Evolutionary conservation across 2,888 invertebrate genomes (phyloP), one percentile per base, ranked within the genome.

Genomic region (Andrena minutula): DNA sequence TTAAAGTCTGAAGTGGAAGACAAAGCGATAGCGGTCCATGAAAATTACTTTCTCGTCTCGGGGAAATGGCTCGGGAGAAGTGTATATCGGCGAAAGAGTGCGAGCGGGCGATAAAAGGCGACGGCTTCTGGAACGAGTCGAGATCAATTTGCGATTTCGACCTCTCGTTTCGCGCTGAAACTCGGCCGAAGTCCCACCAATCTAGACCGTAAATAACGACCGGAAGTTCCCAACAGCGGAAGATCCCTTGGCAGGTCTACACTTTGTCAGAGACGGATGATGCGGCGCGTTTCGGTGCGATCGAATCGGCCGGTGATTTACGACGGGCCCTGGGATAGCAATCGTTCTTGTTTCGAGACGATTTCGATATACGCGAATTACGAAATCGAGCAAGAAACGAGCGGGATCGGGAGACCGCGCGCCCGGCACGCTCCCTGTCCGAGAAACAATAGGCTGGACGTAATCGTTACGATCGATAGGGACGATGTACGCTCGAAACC

Each of bases 131-230:
- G 60, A 87, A 85, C 87, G 84, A 87, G 88, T 88, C 84, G 86
- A 91, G 91, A 91, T 91, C 90, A 92, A 91, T 91, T 92, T 90
- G 90, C 89, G 89, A 91, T 91, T 90, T 89, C 88, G 85, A 86
- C 87, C 85, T 87, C 89, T 89, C 87, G 85, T 86, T 83, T 84
- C 86, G 84, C 88, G 87, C 86, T 80, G 86, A 89, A 91, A 90
- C 90, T 87, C 86, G 88, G 88, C 75, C 89, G 89, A 92, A 92
- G 88, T 92, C 89, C 86, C 86, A 88, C 88, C 85, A 88, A 90
- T 90, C 90, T 89, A 88, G 90, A 87, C 87, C 88, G 90, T 92
- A 92, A 92, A 92, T 92, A 92, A 92, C 91, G 90, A 88, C 89
- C 91, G 91, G 91, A 92, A 92, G 91, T 92, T 92, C 88, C 82